Conservation (phyloP, 2,797 vertebrate genomes). For the Sebastiscus tertius region DNA sequence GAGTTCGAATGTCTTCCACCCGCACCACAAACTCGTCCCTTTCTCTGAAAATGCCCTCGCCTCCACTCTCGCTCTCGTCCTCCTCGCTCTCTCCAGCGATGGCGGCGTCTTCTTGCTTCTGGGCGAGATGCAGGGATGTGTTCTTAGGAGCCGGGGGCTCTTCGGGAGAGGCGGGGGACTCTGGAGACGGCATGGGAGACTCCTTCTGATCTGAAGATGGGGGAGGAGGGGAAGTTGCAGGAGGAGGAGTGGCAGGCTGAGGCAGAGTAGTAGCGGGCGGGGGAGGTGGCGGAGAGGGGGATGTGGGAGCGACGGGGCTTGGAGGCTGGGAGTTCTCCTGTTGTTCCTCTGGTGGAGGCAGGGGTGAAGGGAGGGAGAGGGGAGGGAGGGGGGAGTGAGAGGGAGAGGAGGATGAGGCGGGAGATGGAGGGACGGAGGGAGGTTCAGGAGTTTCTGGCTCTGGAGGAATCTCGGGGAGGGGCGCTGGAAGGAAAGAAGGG, state of each 20-base stretch:
- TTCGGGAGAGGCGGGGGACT: slow-evolving; percentile 85
- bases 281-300: slow-evolving; percentile 61
- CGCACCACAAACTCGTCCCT: slow-evolving; percentile 95
- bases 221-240: slow-evolving; percentile 62
- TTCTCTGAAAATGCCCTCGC: slow-evolving; percentile 94
- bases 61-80: slow-evolving; percentile 92
- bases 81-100: slow-evolving; percentile 93
- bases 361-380: slow-evolving; percentile 74
- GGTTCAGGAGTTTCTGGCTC: slow-evolving; percentile 68
- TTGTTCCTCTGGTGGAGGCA: slow-evolving; percentile 68
- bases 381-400: slow-evolving; percentile 82
- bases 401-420: slow-evolving; percentile 75
- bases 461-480: slow-evolving; percentile 73
- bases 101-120: slow-evolving; percentile 91
- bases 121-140: slow-evolving; percentile 89
- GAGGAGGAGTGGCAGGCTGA: slow-evolving; percentile 78
- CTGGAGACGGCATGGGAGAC: slow-evolving; percentile 74
- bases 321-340: slow-evolving; percentile 66
- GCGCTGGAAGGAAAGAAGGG: slow-evolving; percentile 61
- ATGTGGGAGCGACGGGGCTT: slow-evolving; percentile 56
- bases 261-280: slow-evolving; percentile 62
- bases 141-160: slow-evolving; percentile 85
- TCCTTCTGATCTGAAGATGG: slow-evolving; percentile 72
- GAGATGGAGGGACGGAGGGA: slow-evolving; percentile 59
- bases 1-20: slow-evolving; percentile 90